phyloP scores from a whole-genome alignment of 2,113 vertebrate genomes.

The Brachypteracias leptosomus region DNA sequence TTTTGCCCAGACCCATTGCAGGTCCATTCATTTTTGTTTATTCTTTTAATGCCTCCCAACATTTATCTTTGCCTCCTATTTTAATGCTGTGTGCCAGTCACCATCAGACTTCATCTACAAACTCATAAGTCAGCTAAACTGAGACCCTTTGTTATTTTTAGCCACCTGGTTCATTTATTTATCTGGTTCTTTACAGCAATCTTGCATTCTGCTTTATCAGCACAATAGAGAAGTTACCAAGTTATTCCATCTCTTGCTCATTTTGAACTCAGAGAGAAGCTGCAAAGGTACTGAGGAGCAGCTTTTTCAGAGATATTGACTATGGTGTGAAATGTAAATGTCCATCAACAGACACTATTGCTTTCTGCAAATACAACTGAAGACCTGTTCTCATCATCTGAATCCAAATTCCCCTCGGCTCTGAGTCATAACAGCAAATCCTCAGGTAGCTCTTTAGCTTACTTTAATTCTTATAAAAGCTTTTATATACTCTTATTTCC shows the following conservation, averaged over 20 bases:
- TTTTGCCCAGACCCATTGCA: background rate
- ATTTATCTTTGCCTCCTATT: background rate
- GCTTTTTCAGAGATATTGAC: background rate
- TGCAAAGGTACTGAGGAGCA: background rate
- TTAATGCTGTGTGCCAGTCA: background rate
- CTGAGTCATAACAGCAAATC: background rate
- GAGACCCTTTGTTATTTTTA: background rate
- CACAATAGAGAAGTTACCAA: background rate
- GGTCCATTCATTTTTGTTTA: background rate
- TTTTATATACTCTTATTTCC: background rate
- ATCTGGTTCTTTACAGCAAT: background rate
- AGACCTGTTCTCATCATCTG: background rate
- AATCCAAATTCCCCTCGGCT: background rate
- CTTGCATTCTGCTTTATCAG: slow-evolving; percentile 38
- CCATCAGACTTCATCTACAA: background rate
- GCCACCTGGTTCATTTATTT: slow-evolving; percentile 4
- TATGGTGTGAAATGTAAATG: background rate
- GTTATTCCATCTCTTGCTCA: background rate
- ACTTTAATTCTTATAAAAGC: background rate
- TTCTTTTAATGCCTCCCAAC: background rate
- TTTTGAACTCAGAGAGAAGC: background rate
- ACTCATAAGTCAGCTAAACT: background rate
- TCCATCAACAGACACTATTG: background rate
- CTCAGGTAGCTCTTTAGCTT: background rate
- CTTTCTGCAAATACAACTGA: background rate